Conservation (phyloP, 1,140 invertebrate species). For the Leptinotarsa texana region DNA sequence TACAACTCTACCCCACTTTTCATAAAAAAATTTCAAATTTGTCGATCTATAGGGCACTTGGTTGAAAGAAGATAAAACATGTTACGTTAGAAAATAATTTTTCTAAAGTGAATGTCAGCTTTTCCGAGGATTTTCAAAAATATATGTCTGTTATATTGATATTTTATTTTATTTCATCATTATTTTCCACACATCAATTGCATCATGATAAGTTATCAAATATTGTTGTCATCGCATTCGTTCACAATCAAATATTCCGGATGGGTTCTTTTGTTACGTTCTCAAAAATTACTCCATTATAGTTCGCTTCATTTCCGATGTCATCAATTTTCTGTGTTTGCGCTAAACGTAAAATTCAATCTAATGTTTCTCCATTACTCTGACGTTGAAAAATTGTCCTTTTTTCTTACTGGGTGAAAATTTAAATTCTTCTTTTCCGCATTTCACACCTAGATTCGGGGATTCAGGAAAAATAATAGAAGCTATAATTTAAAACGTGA, state of each 20-base stretch:
- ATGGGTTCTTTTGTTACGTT: too few species aligned
- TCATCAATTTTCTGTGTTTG: constrained; percentile 30
- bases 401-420: constrained; percentile 31
- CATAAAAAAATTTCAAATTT: neutral
- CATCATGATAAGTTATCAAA: too few species aligned
- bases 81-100: neutral
- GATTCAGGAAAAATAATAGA: constrained; percentile 5
- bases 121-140: neutral
- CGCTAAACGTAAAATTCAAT: constrained; percentile 32
- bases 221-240: too few species aligned
- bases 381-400: constrained; percentile 34
- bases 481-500: neutral
- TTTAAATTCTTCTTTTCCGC: constrained; percentile 27
- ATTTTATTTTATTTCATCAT: neutral
- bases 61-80: neutral
- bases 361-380: constrained; percentile 14
- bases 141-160: neutral
- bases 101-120: neutral
- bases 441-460: neutral
- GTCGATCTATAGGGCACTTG: neutral
- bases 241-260: too few species aligned
- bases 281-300: neutral
- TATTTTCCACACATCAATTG: neutral
- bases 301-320: constrained; percentile 14
- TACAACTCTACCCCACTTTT: neutral